Conservation (phyloP, 2,888 invertebrate species). For the Fragum fragum region DNA sequence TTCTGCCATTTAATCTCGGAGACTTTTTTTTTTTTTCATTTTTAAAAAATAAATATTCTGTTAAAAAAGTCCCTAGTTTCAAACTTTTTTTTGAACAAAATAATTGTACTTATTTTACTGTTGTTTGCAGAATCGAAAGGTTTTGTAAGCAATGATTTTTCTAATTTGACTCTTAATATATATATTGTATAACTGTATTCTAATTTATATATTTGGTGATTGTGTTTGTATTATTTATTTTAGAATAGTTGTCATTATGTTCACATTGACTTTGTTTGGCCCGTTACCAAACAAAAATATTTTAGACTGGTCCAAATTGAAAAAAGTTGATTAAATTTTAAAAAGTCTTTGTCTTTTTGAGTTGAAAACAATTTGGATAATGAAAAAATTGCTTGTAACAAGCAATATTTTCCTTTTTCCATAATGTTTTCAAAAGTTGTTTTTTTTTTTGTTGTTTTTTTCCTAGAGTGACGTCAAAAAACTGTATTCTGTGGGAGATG, state of each 20-base stretch:
- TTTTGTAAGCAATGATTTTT: slow-evolving; percentile 6
- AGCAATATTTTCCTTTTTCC: background rate
- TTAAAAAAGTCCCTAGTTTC: no score
- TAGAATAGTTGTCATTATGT: slow-evolving; percentile 6
- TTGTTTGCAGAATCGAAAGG: background rate
- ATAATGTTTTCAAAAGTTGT: background rate
- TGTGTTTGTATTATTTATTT: slow-evolving; percentile 30
- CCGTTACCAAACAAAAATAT: no score
- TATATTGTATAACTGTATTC: slow-evolving; percentile 23
- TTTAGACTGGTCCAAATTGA: no score
- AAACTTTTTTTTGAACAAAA: no score
- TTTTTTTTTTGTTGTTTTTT: no score
- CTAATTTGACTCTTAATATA: slow-evolving; percentile 19
- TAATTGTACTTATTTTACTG: no score
- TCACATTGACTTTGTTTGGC: background rate
- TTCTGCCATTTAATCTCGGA: no score
- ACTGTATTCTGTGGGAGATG: background rate
- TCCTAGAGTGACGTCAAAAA: background rate
- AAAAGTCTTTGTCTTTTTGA: no score
- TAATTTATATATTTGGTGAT: slow-evolving; percentile 29
- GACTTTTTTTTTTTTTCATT: no score
- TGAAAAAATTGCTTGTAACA: background rate
- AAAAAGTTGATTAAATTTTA: no score
- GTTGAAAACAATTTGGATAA: no score
- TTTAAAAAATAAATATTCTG: no score